phyloP scores from a whole-genome alignment of 2,888 invertebrate genomes.

The Lasioglossum oenotherae region DNA sequence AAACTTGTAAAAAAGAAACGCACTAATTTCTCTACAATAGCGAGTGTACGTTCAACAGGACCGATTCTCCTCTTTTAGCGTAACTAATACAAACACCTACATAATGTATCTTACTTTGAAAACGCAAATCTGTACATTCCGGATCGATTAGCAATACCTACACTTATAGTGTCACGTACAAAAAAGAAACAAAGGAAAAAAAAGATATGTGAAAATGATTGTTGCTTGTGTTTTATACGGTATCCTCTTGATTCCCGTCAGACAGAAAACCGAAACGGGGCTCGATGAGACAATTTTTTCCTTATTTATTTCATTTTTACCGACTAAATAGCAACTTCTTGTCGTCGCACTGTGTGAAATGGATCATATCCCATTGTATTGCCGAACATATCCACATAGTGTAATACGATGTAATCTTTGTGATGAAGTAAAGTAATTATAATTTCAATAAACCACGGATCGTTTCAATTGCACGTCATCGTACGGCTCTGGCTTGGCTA shows the following conservation, averaged over 20 bases:
- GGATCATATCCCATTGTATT: conserved; percentile 47
- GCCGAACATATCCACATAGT: conserved; percentile 49
- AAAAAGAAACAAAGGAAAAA: not conserved
- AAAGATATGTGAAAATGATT: conserved; percentile 12
- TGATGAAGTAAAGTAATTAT: conserved; percentile 62
- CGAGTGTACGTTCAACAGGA: not conserved
- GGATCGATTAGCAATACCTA: not conserved
- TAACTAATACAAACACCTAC: not conserved
- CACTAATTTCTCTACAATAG: conserved; percentile 25
- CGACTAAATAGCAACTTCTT: conserved; percentile 24
- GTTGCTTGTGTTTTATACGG: conserved; percentile 25
- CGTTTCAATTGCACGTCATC: conserved; percentile 58
- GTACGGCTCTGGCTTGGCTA: conserved; percentile 2
- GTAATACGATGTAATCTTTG: conserved; percentile 53
- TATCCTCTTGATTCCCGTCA: conserved; percentile 21
- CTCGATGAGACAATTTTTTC: not conserved
- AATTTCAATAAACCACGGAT: conserved; percentile 68
- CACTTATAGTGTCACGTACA: conserved; percentile 15
- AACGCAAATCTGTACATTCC: not conserved
- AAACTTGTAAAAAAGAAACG: conserved; percentile 15
- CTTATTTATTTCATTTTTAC: conserved; percentile 49
- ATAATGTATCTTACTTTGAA: conserved; percentile 6
- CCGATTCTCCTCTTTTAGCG: not conserved
- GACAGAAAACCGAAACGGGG: not conserved
- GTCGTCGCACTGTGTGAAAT: conserved; percentile 25